Percentiles rank a stretch among this genome's conserved stretches.
Evolutionary conservation across 2,888 invertebrate species (phyloP).

Genomic region (Scelioninae gen. 2): DNA sequence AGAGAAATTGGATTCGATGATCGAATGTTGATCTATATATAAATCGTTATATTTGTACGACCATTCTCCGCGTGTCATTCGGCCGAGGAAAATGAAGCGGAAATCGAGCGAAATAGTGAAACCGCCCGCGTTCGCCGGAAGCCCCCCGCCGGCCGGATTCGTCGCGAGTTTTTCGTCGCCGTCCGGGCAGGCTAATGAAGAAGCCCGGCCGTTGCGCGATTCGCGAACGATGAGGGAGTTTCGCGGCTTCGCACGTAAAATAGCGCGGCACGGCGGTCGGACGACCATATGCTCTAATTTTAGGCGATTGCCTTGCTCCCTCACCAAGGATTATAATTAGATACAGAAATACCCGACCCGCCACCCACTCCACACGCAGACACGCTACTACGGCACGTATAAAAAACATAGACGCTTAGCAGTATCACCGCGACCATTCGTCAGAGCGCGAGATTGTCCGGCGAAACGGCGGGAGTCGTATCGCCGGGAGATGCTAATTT

Average conservation of each 20-base stretch:
- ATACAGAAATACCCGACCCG: constrained; percentile 74
- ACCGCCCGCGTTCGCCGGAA: too few relatives aligned
- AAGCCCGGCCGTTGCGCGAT: constrained; percentile 56
- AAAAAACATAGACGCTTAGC: constrained; percentile 65
- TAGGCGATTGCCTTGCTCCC: constrained; percentile 75
- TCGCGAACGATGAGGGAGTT: constrained; percentile 60
- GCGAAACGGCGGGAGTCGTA: constrained; percentile 60
- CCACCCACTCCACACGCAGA: constrained; percentile 68
- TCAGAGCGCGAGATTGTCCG: constrained; percentile 62
- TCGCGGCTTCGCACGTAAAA: constrained; percentile 67
- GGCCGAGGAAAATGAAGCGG: too few relatives aligned
- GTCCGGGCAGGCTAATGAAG: constrained; percentile 51
- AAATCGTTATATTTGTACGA: too few relatives aligned
- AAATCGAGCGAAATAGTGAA: too few relatives aligned
- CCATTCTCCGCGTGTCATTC: too few relatives aligned
- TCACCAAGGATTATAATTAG: constrained; percentile 75
- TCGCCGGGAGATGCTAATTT: constrained; percentile 62
- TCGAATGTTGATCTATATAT: too few relatives aligned
- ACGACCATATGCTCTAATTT: constrained; percentile 75
- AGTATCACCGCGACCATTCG: constrained; percentile 62
- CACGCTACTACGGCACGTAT: constrained; percentile 64
- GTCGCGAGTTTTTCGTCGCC: too few relatives aligned
- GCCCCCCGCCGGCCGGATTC: too few relatives aligned
- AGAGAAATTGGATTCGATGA: too few relatives aligned
- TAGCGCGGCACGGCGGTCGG: constrained; percentile 69